Evolutionary conservation across 2,888 invertebrate species (phyloP).

Genomic region (Cyclophora albipunctata): DNA sequence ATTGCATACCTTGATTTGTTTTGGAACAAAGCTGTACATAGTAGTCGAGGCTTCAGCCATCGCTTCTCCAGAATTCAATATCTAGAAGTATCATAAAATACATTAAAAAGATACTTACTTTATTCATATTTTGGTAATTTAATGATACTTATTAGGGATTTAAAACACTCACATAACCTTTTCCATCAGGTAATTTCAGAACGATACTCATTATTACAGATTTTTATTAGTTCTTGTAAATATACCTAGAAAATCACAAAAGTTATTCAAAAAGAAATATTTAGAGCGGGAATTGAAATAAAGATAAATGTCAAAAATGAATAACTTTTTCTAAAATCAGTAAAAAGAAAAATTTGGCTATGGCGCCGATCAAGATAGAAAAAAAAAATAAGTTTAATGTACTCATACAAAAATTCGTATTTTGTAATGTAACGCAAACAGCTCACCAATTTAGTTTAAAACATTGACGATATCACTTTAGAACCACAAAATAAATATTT

Average conservation of each 20-base stretch:
- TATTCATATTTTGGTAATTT: too few relatives aligned
- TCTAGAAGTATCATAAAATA: too few relatives aligned
- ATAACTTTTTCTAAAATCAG: conserved; percentile 39
- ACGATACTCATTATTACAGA: too few relatives aligned
- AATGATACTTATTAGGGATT: too few relatives aligned
- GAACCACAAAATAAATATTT: neutral
- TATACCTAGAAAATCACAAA: neutral
- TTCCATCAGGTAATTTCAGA: too few relatives aligned
- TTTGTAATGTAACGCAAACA: neutral
- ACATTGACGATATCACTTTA: too few relatives aligned
- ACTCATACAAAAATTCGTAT: conserved; percentile 7
- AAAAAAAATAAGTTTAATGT: conserved; percentile 27
- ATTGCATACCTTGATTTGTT: too few relatives aligned
- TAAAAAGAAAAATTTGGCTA: conserved; percentile 40
- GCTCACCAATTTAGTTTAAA: conserved; percentile 1
- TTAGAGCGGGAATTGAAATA: conserved; percentile 39
- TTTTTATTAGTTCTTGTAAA: neutral
- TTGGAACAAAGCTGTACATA: too few relatives aligned
- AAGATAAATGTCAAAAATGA: conserved; percentile 37
- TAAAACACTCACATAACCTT: too few relatives aligned
- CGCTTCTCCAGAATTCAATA: too few relatives aligned
- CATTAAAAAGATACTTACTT: too few relatives aligned
- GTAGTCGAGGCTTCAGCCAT: too few relatives aligned
- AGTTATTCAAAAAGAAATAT: conserved; percentile 6
- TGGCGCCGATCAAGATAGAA: conserved; percentile 27